Evolutionary conservation across 2,797 vertebrate genomes (phyloP), one percentile per base, ranked within the genome.

Genomic region (Xiphophorus birchmanni): DNA sequence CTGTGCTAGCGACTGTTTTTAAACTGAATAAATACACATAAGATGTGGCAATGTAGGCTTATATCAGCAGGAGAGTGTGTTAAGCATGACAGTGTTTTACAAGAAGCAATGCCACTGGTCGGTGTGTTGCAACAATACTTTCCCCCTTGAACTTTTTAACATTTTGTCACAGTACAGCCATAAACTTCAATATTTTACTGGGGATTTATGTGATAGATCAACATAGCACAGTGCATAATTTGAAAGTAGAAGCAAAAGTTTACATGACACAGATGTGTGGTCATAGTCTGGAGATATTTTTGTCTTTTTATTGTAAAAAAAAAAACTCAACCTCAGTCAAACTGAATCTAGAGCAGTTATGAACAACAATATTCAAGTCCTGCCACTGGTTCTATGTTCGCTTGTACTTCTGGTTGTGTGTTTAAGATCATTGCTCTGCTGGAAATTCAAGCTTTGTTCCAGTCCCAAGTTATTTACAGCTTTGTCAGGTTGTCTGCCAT

Each of bases 91-190:
- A 37, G 17, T 37, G 35, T 42, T 69, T 69, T 42, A 42, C 10
- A 72, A 45, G 42, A 71, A n/a, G 37, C 67, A 44, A 44, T 4
- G 5, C 11, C 37, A 69, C 40, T 4, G 0, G 17, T 1, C 10
- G n/a, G 26, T 69, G 23, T 58, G 17, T 32, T 21, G 52, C 67
- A 84, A 44, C 76, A 74, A 1, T 42, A 78, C 74, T 45, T 37
- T 23, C 21, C 18, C 35, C 18, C 37, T 12, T 69, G 65, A 69
- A 42, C 10, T 26, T 71, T 45, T 44, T n/a, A 44, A 45, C 37
- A 26, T 69, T 69, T 69, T 69, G 65, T 69, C 18, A 42, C 18
- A 40, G 4, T n/a, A 44, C 12, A 71, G 40, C 67, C 69, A 72
- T 26, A 45, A 45, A 72, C 5, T n/a, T 45, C 5, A 44, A 17